phyloP scores from a whole-genome alignment of 2,113 vertebrate genomes.

The Psammodynastes pulverulentus region DNA sequence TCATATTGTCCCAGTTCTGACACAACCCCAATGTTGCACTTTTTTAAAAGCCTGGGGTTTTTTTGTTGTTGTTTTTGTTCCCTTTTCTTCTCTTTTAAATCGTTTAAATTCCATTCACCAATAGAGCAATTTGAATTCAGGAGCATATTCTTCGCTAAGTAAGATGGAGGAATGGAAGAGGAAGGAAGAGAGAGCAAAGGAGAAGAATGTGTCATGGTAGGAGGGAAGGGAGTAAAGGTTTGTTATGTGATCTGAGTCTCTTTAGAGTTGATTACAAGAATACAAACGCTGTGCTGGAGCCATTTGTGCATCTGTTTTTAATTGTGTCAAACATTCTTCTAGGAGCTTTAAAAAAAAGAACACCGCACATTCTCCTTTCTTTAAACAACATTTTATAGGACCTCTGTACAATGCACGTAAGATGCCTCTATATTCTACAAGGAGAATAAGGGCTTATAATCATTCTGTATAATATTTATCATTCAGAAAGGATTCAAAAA shows the following conservation, averaged over 20 bases:
- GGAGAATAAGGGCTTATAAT: neutral
- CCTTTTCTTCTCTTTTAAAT: slow-evolving; percentile 22
- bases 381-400: neutral
- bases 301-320: slow-evolving; percentile 66
- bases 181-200: slow-evolving; percentile 31
- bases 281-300: slow-evolving; percentile 64
- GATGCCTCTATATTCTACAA: neutral
- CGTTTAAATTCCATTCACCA: slow-evolving; percentile 77
- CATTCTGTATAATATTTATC: slow-evolving; percentile 2
- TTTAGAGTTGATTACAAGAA: slow-evolving; percentile 73
- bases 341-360: slow-evolving; percentile 50
- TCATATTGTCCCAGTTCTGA: slow-evolving; percentile 76
- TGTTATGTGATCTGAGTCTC: slow-evolving; percentile 71
- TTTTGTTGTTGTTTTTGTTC: slow-evolving; percentile 67
- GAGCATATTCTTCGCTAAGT: slow-evolving; percentile 58
- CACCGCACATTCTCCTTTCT: slow-evolving; percentile 23
- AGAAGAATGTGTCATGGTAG: slow-evolving; percentile 46
- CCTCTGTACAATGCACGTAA: slow-evolving; percentile 18
- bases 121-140: slow-evolving; percentile 77
- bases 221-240: slow-evolving; percentile 65
- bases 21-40: slow-evolving; percentile 78
- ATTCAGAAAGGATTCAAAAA: slow-evolving; percentile 2
- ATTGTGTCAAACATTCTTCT: slow-evolving; percentile 59
- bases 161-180: slow-evolving; percentile 63
- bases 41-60: slow-evolving; percentile 69